Base-by-base conservation (phyloP, 2,797 vertebrate species). In the Sebastes itinus region DNA sequence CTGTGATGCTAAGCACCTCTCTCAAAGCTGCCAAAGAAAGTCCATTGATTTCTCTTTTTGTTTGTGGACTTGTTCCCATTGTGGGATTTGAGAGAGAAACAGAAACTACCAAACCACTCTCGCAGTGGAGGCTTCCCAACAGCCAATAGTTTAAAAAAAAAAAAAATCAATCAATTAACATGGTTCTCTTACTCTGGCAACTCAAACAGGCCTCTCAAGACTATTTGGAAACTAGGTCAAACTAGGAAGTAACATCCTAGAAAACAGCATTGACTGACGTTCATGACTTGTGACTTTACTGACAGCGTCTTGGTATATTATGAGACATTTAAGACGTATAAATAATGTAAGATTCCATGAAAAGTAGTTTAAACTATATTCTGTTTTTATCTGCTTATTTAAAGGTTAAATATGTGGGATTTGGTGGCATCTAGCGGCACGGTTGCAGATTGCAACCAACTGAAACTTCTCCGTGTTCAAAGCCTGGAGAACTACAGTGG, bases 1-100 rank as follows among this genome's bases (percentile, higher is more conserved):
- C 86, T 89, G 75, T 88, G 92, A 90, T 89, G 89, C 89, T 90
- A 88, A 93, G 89, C 87, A 87, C 81, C 84, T 89, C 88, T 89
- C 84, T 91, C 91, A 82, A 82, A 92, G 90, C 90, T 90, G 92
- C 89, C 90, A 91, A 91, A 92, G 82, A 90, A 89, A 92, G 68
- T 82, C 82, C 89, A 92, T 93, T 88, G 90, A 93, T 92, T 93
- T 91, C 62, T 88, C 49, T 83, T 70, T 92, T 89, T 91, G 87
- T 86, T 82, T 91, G 86, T 86, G 69, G 76, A 86, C 80, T 75
- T 84, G 73, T 82, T 90, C 85, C 85, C 87, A 86, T 83, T 87
- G 88, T 88, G 89, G 90, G 85, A 90, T 91, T 91, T 81, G 71
- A 85, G 60, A 73, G 72, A 56, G 75, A 81, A 85, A 80, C 75